Conservation (phyloP, 2,888 invertebrate species). For the Phanerotoma sp. region DNA sequence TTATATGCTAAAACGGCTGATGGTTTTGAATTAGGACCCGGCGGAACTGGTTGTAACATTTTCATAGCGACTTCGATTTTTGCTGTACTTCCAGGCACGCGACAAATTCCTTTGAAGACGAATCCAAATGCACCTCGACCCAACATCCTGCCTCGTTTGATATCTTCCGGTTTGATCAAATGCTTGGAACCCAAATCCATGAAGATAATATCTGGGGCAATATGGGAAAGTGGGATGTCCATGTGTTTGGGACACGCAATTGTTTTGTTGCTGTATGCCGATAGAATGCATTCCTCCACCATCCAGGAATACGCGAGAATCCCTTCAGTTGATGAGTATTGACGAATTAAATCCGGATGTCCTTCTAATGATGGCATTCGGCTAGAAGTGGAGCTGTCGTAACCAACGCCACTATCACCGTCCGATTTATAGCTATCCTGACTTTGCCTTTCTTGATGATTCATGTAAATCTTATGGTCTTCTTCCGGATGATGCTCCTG, state of each 20-base stretch:
- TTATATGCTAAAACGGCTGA: slow-evolving; percentile 66
- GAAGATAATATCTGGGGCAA: slow-evolving; percentile 95
- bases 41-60: slow-evolving; percentile 92
- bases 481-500: slow-evolving; percentile 40
- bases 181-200: slow-evolving; percentile 82
- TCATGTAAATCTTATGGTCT: slow-evolving; percentile 47
- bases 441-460: slow-evolving; percentile 51
- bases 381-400: slow-evolving; percentile 73
- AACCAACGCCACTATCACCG: slow-evolving; percentile 85
- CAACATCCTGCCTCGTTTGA: slow-evolving; percentile 73
- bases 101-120: slow-evolving; percentile 82
- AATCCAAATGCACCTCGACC: slow-evolving; percentile 99
- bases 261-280: slow-evolving; percentile 73
- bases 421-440: slow-evolving; percentile 79
- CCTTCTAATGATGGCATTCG: slow-evolving; percentile 83
- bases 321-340: slow-evolving; percentile 48
- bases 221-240: slow-evolving; percentile 70
- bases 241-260: slow-evolving; percentile 82
- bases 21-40: slow-evolving; percentile 69
- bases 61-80: slow-evolving; percentile 85
- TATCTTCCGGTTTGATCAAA: slow-evolving; percentile 79
- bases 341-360: slow-evolving; percentile 60
- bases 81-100: slow-evolving; percentile 60
- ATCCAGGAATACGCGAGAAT: slow-evolving; percentile 75
- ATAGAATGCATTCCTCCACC: slow-evolving; percentile 94